Percentiles rank a stretch among this genome's conserved stretches.
phyloP scores from a whole-genome alignment of 1,140 invertebrate species.

The Archivesica marissinica region DNA sequence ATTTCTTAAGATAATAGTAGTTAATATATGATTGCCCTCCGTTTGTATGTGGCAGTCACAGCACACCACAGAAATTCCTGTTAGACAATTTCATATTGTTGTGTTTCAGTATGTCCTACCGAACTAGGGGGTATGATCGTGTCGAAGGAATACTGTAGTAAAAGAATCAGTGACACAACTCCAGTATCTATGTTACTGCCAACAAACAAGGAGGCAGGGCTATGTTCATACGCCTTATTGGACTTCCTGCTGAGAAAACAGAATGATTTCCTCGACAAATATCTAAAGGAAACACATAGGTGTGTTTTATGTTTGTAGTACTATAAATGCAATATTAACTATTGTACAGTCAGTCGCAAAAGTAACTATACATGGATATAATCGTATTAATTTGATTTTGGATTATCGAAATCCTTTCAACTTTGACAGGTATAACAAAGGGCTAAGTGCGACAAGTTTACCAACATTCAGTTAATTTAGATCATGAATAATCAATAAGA shows the following conservation, averaged over 20 bases:
- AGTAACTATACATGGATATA: too few relatives aligned
- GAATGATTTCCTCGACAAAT: constrained; percentile 71
- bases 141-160: constrained; percentile 33
- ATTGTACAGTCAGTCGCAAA: too few relatives aligned
- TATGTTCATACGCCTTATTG: constrained; percentile 67
- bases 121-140: constrained; percentile 21
- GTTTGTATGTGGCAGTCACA: too few relatives aligned
- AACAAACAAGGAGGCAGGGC: constrained; percentile 61
- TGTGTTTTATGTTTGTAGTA: not conserved
- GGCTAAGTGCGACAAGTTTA: too few relatives aligned
- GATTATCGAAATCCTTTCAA: too few relatives aligned
- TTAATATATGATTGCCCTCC: too few relatives aligned
- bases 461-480: too few relatives aligned
- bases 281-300: constrained; percentile 44
- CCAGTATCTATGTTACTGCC: constrained; percentile 38
- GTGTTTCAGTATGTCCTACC: constrained; percentile 45
- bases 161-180: constrained; percentile 17
- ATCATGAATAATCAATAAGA: too few relatives aligned
- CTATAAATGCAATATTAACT: not conserved
- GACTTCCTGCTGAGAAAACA: constrained; percentile 68
- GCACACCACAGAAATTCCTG: too few relatives aligned
- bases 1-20: too few relatives aligned
- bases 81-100: not conserved
- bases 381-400: too few relatives aligned
- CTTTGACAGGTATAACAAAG: too few relatives aligned